These are phyloP conservation scores for Trididemnum nubilum DNA, from an alignment of 23 tunicate genomes.

Conservation along the genomic window DNA sequence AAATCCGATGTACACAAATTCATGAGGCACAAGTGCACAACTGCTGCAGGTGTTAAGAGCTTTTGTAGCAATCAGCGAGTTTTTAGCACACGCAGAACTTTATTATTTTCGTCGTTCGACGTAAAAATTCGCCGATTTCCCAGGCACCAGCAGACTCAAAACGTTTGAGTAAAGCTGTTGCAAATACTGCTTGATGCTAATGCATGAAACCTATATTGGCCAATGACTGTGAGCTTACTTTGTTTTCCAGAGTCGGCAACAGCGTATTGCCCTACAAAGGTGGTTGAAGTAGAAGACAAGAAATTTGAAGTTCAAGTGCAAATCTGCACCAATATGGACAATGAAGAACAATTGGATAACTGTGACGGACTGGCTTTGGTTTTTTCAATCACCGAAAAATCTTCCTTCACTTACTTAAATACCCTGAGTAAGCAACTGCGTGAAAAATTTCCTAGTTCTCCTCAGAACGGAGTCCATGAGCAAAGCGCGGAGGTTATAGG, in stretches of 20 bases:
- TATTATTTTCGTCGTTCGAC: too few species aligned
- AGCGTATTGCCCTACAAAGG: conserved; percentile 25
- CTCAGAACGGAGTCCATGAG: background rate
- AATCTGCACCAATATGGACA: conserved; percentile 30
- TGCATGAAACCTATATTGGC: too few species aligned
- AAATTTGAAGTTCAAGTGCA: conserved; percentile 48
- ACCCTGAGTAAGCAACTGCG: conserved; percentile 27
- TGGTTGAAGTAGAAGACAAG: background rate
- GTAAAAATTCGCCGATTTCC: too few species aligned
- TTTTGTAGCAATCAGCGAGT: too few species aligned
- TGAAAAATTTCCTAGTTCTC: conserved; percentile 1
- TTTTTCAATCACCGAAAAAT: conserved; percentile 43
- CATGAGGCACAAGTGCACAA: too few species aligned
- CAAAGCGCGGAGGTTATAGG: background rate
- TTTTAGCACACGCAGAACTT: too few species aligned
- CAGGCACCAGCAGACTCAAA: too few species aligned
- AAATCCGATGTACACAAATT: too few species aligned
- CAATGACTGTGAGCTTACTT: too few species aligned
- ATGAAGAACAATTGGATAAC: background rate
- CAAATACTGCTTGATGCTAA: too few species aligned
- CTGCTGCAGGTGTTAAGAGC: too few species aligned
- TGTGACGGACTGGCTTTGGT: conserved; percentile 49
- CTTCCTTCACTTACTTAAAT: conserved; percentile 34
- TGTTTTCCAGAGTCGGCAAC: conserved; percentile 4
- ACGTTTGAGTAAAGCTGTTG: too few species aligned